Evolutionary conservation across 2,888 invertebrate genomes (phyloP), one percentile per base, ranked within the genome.

Genomic region (Plagodis dolabraria): DNA sequence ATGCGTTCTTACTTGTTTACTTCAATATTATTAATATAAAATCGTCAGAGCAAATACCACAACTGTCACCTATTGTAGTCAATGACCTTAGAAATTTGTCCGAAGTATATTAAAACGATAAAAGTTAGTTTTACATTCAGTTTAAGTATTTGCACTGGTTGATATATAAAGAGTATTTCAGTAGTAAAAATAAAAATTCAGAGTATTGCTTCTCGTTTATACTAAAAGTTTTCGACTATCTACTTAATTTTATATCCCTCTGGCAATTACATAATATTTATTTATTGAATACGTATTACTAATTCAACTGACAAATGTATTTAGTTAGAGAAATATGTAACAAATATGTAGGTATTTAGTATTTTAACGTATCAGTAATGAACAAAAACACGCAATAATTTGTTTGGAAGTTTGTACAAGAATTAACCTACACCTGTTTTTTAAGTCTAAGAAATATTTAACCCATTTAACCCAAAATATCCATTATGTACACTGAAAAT

Each of bases 131-230:
- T 63, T 64, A 64, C 56, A 67, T 62, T 69, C 73, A 80, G 77
- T 80, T 77, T 72, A 74, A 76, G 74, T 78, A 79, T 83, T 82
- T 71, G 74, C 80, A 72, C 77, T 75, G 78, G 75, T 73, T 77
- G 75, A 73, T 76, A 74, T 81, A 75, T 82, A 60, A 76, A 86
- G 87, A 91, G 89, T 91, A 91, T 90, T 89, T 84, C 76, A 71
- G 80, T 85, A 87, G 79, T 86, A 88, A 89, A 87, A 89, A 90
- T 85, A 83, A 87, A 83, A 87, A 87, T 85, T 86, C 84, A 86
- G 92, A 92, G 90, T 92, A 92, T 92, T 92, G 92, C 92, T 92
- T 92, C 83, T 90, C 87, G 81, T 90, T 91, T 91, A 91, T 87
- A 88, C 89, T 91, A 89, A 84, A 87, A 78, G 87, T 89, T 90